A percentile compares a stretch with the other conserved stretches of the same genome.
Conservation (phyloP, 1,140 invertebrate genomes). For the Drosophila asahinai region DNA sequence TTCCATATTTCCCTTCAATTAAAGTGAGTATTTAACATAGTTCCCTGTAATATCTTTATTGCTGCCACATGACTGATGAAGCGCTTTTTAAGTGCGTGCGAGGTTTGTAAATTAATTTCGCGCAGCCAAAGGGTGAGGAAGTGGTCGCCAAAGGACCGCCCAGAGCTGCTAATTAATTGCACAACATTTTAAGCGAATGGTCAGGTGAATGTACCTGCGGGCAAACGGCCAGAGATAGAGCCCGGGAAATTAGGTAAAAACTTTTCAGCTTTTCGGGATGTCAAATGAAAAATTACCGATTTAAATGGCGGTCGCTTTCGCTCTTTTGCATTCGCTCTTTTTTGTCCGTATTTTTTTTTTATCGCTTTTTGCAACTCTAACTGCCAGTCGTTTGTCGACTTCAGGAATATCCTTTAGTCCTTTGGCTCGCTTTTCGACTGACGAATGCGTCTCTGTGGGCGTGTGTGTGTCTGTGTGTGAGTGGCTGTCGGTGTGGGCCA, state of each 20-base stretch:
- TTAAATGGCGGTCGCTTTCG: slow-evolving; percentile 66
- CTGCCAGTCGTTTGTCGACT: slow-evolving; percentile 69
- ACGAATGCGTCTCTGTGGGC: slow-evolving; percentile 40
- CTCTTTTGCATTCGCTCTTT: slow-evolving; percentile 24
- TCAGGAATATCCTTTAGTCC: slow-evolving; percentile 44
- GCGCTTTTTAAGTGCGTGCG: slow-evolving; percentile 46
- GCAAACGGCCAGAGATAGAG: slow-evolving; percentile 2
- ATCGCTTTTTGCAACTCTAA: slow-evolving; percentile 36
- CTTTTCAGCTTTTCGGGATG: slow-evolving; percentile 51
- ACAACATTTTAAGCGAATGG: slow-evolving; percentile 59
- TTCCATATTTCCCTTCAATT: background rate
- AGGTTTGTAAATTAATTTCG: slow-evolving; percentile 50
- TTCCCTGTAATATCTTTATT: background rate
- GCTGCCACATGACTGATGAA: slow-evolving; percentile 33
- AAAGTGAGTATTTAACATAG: background rate
- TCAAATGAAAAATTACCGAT: slow-evolving; percentile 73
- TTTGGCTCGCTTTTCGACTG: slow-evolving; percentile 39
- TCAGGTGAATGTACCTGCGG: slow-evolving; percentile 53
- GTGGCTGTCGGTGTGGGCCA: slow-evolving; percentile 45
- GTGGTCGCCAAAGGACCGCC: background rate
- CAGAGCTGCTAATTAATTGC: slow-evolving; percentile 66
- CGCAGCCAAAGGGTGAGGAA: background rate
- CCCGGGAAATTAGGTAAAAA: slow-evolving; percentile 13
- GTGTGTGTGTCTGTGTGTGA: slow-evolving; percentile 15
- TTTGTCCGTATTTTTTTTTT: background rate